These are phyloP conservation scores for Barnardius zonarius DNA, from an alignment of 2,113 vertebrate species.

Conservation along the genomic window DNA sequence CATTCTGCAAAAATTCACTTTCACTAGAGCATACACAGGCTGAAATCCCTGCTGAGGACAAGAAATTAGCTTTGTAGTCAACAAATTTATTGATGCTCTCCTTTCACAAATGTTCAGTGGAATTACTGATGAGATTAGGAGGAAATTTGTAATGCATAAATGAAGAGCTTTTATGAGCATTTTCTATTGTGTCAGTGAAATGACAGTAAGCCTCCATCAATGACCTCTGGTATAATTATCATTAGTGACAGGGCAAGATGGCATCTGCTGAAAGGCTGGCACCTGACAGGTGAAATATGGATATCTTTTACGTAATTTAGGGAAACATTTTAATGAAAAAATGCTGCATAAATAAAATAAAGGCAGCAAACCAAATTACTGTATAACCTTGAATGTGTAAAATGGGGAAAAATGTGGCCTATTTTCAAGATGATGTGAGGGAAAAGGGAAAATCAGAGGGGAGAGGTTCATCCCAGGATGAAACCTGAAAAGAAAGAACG, in stretches of 20 bases:
- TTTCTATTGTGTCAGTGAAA: neutral
- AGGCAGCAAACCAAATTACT: neutral
- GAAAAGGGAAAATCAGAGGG: neutral
- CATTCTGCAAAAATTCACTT: conserved; percentile 30
- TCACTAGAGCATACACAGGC: neutral
- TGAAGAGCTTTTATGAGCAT: neutral
- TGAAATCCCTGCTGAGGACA: conserved; percentile 7
- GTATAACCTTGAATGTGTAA: neutral
- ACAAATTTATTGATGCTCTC: neutral
- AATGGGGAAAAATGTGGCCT: neutral
- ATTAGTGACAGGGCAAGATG: neutral
- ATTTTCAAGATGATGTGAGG: neutral
- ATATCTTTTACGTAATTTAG: conserved; percentile 6
- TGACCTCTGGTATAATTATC: conserved; percentile 25
- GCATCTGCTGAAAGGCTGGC: conserved; percentile 25
- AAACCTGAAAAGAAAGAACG: neutral
- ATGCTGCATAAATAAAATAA: neutral
- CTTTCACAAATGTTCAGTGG: conserved; percentile 6
- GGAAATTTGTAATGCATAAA: neutral
- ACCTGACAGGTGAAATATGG: conserved; percentile 36
- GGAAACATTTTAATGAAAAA: neutral
- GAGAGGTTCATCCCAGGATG: neutral
- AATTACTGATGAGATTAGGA: conserved; percentile 1
- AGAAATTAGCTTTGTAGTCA: conserved; percentile 46
- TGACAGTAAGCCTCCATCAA: neutral